Evolutionary conservation across 2,797 vertebrate genomes (phyloP).

Genomic region (Synaphobranchus kaupii): DNA sequence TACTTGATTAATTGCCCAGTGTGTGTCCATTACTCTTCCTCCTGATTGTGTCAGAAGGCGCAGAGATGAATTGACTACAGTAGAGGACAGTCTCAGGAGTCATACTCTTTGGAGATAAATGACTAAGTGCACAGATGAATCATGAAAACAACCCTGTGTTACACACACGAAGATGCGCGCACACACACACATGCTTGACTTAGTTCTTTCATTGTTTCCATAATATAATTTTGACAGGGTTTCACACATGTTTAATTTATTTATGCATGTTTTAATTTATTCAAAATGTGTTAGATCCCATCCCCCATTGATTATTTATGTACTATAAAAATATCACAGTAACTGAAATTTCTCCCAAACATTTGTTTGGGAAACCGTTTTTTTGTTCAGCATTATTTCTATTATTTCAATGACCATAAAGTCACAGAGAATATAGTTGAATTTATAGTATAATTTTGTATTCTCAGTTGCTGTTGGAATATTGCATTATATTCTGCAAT

Average conservation of each 20-base stretch:
- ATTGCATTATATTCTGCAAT: too few relatives aligned
- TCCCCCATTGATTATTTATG: not conserved
- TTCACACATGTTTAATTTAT: not conserved
- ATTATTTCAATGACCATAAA: not conserved
- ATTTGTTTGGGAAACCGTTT: not conserved
- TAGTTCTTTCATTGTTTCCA: not conserved
- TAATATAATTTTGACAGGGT: not conserved
- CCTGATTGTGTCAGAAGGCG: not conserved
- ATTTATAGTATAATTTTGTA: not conserved
- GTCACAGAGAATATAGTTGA: not conserved
- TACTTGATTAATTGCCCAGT: not conserved
- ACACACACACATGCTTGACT: not conserved
- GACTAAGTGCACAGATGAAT: not conserved
- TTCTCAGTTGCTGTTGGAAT: not conserved
- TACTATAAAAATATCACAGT: not conserved
- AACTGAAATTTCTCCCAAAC: not conserved
- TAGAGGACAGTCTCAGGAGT: not conserved
- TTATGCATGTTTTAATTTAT: not conserved
- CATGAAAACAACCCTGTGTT: not conserved
- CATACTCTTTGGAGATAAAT: not conserved
- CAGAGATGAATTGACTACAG: not conserved
- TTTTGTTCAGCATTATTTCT: not conserved
- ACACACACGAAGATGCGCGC: not conserved
- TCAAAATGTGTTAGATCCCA: not conserved
- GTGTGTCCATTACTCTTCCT: not conserved